Evolutionary conservation across 2,797 vertebrate species (phyloP).

Genomic region (Acanthiza pusilla): DNA sequence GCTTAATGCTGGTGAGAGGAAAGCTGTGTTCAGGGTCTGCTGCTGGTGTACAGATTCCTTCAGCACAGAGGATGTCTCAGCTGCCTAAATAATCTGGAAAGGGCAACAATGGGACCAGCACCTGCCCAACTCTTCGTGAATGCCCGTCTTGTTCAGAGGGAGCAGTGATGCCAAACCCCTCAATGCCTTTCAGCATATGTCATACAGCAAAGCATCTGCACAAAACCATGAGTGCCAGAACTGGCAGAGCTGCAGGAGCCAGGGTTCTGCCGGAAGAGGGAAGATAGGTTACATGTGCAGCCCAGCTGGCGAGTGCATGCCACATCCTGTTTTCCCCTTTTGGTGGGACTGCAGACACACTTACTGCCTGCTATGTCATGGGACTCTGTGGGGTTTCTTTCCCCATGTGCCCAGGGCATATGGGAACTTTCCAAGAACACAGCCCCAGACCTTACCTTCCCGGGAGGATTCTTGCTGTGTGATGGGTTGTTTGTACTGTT

Average conservation of each 20-base stretch:
- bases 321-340: neutral
- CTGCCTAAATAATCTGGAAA: neutral
- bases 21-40: neutral
- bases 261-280: neutral
- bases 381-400: neutral
- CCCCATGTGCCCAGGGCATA: neutral
- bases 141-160: neutral
- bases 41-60: neutral
- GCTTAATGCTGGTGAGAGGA: neutral
- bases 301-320: neutral
- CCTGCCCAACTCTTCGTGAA: neutral
- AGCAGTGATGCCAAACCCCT: neutral
- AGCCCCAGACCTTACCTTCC: conserved; percentile 29
- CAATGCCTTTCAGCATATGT: neutral
- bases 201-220: neutral
- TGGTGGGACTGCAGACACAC: neutral
- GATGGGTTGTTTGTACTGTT: neutral
- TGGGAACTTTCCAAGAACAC: neutral
- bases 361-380: neutral
- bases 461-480: neutral
- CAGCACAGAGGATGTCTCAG: neutral
- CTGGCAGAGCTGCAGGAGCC: neutral
- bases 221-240: neutral
- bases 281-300: neutral
- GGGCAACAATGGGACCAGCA: neutral